Conservation (phyloP, 2,797 vertebrate species). For the Tenualosa ilisha region DNA sequence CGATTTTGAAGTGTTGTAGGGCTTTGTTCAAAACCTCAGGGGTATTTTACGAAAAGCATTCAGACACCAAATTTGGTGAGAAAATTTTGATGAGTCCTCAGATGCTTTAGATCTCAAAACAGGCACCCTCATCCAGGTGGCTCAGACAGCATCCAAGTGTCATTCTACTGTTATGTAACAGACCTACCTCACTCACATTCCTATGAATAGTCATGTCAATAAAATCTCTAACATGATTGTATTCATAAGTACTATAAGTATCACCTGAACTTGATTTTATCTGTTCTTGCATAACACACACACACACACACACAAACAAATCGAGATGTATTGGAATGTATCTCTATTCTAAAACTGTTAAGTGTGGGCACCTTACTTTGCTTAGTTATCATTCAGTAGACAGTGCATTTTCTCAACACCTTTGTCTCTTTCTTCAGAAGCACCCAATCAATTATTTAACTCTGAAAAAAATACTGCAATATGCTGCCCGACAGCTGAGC, state of each 20-base stretch:
- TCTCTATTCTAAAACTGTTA: background rate
- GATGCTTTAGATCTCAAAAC: background rate
- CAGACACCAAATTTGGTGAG: too few relatives aligned
- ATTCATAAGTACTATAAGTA: too few relatives aligned
- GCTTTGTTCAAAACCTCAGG: background rate
- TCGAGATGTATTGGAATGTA: background rate
- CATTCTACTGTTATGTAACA: too few relatives aligned
- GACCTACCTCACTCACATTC: too few relatives aligned
- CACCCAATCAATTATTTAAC: background rate
- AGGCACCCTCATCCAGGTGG: background rate
- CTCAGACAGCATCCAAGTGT: too few relatives aligned
- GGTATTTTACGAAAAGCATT: too few relatives aligned
- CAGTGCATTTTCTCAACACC: background rate
- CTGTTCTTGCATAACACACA: background rate
- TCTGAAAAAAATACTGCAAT: background rate
- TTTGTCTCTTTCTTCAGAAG: background rate
- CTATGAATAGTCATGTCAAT: too few relatives aligned
- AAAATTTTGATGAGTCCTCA: too few relatives aligned
- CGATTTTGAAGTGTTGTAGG: too few relatives aligned
- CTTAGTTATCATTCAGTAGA: background rate
- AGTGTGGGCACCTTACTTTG: background rate
- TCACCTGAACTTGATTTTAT: too few relatives aligned
- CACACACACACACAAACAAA: constrained; percentile 10
- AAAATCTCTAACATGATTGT: too few relatives aligned
- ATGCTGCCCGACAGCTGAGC: background rate